Evolutionary conservation across 2,797 vertebrate species (phyloP).

Genomic region (Pteronotus mesoamericanus): DNA sequence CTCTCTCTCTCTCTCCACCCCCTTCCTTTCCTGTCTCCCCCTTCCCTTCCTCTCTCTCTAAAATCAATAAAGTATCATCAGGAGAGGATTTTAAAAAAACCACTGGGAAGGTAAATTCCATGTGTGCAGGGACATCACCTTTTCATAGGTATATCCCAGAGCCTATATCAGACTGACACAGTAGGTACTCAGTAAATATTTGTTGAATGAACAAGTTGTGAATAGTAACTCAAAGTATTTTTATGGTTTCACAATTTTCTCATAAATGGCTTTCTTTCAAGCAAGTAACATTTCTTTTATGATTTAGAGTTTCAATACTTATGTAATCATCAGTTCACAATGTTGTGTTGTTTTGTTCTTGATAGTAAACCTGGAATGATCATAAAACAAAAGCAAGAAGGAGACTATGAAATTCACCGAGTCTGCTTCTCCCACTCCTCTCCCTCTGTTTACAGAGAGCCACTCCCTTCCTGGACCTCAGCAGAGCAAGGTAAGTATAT

Average conservation of each 20-base stretch:
- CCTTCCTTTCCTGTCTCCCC: too few species aligned
- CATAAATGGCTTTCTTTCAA: neutral
- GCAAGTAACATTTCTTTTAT: neutral
- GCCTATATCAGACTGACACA: neutral
- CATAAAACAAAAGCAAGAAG: neutral
- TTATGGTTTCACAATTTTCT: slow-evolving; percentile 23
- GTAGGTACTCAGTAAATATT: neutral
- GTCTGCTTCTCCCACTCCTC: neutral
- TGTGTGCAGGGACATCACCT: neutral
- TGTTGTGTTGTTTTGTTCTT: neutral
- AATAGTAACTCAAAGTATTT: neutral
- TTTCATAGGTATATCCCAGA: neutral
- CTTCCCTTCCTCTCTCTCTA: too few species aligned
- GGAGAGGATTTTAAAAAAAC: neutral
- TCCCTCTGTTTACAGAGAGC: rapidly evolving
- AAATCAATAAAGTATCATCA: neutral
- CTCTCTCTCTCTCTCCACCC: too few species aligned
- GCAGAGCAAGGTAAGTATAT: too few species aligned
- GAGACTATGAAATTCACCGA: neutral
- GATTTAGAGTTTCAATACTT: neutral
- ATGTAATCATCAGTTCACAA: neutral
- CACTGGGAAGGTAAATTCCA: neutral
- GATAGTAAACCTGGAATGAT: neutral
- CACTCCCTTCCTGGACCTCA: neutral
- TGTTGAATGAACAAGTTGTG: neutral